These are phyloP conservation scores for Cladorhizidae sp. DNA, from an alignment of 37 sponge, comb jelly and placozoan genomes.

Conservation along the genomic window DNA sequence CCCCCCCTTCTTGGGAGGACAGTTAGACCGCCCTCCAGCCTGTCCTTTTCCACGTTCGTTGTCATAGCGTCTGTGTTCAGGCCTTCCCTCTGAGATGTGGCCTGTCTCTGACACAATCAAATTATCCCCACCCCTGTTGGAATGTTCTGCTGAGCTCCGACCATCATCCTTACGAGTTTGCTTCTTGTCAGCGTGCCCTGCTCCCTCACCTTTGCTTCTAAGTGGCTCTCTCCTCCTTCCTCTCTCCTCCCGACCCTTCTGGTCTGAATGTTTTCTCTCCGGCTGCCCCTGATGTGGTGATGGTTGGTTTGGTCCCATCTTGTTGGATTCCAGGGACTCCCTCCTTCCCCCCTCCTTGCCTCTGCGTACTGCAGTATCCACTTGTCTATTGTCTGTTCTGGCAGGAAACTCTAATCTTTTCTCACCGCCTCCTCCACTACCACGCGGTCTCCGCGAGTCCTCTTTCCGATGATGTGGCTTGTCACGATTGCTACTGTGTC, in stretches of 20 bases:
- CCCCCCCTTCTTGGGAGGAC: not conserved
- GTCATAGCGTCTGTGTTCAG: not conserved
- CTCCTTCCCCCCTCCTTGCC: not conserved
- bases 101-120: not conserved
- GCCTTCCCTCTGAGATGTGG: not conserved
- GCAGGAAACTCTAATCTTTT: not conserved
- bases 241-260: not conserved
- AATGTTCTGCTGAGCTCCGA: not conserved
- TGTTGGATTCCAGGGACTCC: not conserved
- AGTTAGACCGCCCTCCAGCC: not conserved
- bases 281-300: too few relatives aligned
- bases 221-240: not conserved
- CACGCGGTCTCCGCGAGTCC: not conserved
- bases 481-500: not conserved
- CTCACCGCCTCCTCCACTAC: not conserved
- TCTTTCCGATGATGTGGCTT: constrained; percentile 17
- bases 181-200: constrained; percentile 1
- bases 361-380: not conserved
- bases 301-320: not conserved
- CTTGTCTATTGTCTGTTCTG: not conserved
- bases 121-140: not conserved
- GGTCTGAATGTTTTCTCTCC: not conserved
- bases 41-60: not conserved
- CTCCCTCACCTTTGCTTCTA: not conserved
- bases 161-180: not conserved